phyloP scores from a whole-genome alignment of 2,113 vertebrate species.

The Zeus faber region DNA sequence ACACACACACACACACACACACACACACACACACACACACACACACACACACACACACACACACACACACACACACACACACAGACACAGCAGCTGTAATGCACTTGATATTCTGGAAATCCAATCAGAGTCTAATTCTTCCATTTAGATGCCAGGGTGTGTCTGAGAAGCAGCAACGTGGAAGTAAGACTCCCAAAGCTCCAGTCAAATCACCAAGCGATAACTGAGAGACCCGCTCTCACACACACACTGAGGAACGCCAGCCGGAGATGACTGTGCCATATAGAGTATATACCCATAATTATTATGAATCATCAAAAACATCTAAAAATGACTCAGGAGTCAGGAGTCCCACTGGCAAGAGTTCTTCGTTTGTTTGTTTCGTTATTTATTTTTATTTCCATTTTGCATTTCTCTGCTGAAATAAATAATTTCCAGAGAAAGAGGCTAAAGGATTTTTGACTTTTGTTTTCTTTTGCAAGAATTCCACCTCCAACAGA shows the following conservation, averaged over 20 bases:
- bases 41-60: not conserved
- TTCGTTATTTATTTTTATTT: no score
- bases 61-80: not conserved
- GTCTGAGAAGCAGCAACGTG: not conserved
- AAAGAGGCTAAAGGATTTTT: no score
- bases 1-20: not conserved
- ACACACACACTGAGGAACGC: not conserved
- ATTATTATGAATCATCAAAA: no score
- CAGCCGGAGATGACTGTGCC: not conserved
- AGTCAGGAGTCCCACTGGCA: no score
- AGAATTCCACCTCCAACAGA: no score
- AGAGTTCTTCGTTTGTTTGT: no score
- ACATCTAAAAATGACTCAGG: no score
- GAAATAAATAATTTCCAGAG: no score
- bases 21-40: not conserved
- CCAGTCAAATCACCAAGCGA: constrained; percentile 11
- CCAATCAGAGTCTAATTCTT: constrained; percentile 20
- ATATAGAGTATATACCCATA: no score
- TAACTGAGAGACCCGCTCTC: not conserved
- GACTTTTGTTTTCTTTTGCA: no score
- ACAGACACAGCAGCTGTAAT: no score
- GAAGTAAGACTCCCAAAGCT: not conserved
- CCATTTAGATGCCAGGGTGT: constrained; percentile 14
- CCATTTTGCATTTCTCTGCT: no score
- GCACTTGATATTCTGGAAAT: not conserved